Base-by-base conservation (phyloP, 2,888 invertebrate genomes). In the Erannis defoliaria region DNA sequence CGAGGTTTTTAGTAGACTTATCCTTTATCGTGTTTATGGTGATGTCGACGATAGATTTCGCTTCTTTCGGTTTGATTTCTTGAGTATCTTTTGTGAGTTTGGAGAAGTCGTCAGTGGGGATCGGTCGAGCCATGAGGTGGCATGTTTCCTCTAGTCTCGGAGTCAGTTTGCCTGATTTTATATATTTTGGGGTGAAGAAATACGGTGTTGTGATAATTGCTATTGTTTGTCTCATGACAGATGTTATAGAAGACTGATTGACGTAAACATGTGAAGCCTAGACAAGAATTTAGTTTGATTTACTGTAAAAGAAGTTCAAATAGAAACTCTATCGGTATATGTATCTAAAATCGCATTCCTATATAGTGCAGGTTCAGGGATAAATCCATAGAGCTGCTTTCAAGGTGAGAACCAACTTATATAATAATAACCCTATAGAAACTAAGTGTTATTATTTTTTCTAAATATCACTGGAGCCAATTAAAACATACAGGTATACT, bases 71-170 rank as follows among this genome's bases (percentile, higher is more conserved):
- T 12, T 78, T 81, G 38, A 77, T 66, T 33, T 75, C 76, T 2
- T 26, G 26, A 26, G 5, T 26, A 26, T 26, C 26, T 1, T 78
- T 75, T 1, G 73, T 66, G 8, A 77, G 62, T 18, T 74, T 80
- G 0, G 80, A 70, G 0, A 86, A 5, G 18, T 80, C 77, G 1
- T 78, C 56, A 8, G 84, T 71, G 9, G 74, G 74, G 56, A 88
- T 83, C 0, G 86, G 88, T 31, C 84, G 82, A 50, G 90, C 87
- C 91, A 90, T 90, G 9, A 61, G 77, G 50, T 33, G 59, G 66
- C 79, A 81, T 81, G 65, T 69, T 75, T 66, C 71, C 55, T 54
- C 10, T 0, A n/a, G 54, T 19, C 45, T n/a, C 14, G 43, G 38
- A 26, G 18, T 56, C 45, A 62, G 55, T 46, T 68, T 63, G 40